These are phyloP conservation scores for Calephelis perditalis DNA, from an alignment of 2,888 invertebrate species.

Conservation along the genomic window DNA sequence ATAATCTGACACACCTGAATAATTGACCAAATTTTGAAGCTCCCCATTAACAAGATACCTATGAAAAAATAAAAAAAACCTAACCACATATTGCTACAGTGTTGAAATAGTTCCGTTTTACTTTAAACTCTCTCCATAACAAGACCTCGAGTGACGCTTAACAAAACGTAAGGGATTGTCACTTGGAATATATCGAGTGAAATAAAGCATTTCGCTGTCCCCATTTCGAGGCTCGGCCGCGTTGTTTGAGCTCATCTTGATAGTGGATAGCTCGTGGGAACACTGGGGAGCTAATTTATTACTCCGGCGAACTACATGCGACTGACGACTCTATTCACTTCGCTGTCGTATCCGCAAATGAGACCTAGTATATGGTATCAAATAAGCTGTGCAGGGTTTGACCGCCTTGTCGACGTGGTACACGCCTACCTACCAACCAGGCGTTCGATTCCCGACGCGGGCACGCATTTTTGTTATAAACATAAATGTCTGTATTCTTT, in stretches of 20 bases:
- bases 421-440: too few species aligned
- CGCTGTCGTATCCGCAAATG: not conserved
- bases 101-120: too few species aligned
- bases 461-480: too few species aligned
- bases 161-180: constrained; percentile 69
- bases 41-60: too few species aligned
- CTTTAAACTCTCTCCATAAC: too few species aligned
- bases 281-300: constrained; percentile 68
- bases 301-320: constrained; percentile 62
- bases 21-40: too few species aligned
- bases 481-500: too few species aligned
- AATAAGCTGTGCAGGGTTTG: too few species aligned
- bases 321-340: constrained; percentile 70
- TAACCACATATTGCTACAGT: too few species aligned
- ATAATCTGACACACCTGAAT: too few species aligned
- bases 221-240: constrained; percentile 49
- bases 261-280: constrained; percentile 69
- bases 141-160: constrained; percentile 53
- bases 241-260: constrained; percentile 62
- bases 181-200: constrained; percentile 62
- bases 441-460: too few species aligned
- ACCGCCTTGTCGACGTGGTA: too few species aligned
- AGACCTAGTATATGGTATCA: not conserved
- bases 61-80: not conserved
- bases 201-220: constrained; percentile 69